Conservation (phyloP, 2,888 invertebrate genomes). For the Agelastica alni region DNA sequence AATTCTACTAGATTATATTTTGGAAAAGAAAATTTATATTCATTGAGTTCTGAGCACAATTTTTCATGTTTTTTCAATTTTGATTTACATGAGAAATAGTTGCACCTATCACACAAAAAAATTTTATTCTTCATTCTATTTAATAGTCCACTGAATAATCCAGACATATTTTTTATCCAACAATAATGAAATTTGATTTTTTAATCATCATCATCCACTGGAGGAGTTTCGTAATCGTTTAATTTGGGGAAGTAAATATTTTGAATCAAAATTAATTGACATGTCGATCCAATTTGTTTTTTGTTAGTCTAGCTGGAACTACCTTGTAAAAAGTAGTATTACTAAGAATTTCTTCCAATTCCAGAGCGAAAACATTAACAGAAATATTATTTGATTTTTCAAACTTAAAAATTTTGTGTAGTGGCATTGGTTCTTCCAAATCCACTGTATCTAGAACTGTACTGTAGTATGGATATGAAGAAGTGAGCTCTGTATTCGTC, state of each 20-base stretch:
- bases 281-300: slow-evolving; percentile 14
- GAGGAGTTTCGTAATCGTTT: slow-evolving; percentile 2
- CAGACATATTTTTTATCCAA: slow-evolving; percentile 33
- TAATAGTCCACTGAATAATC: slow-evolving; percentile 23
- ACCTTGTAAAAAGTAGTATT: slow-evolving; percentile 2
- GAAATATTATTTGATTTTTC: slow-evolving; percentile 36
- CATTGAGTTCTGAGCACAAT: slow-evolving; percentile 16
- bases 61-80: background rate
- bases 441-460: slow-evolving; percentile 31
- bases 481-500: slow-evolving; percentile 21
- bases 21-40: slow-evolving; percentile 19
- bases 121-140: slow-evolving; percentile 9
- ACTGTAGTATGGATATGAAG: slow-evolving; percentile 33
- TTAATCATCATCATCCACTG: slow-evolving; percentile 1
- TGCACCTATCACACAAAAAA: slow-evolving; percentile 31
- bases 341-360: slow-evolving; percentile 1
- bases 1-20: slow-evolving; percentile 21
- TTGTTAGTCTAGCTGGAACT: slow-evolving; percentile 7
- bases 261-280: slow-evolving; percentile 33
- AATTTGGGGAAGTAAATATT: slow-evolving; percentile 15
- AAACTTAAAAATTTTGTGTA: slow-evolving; percentile 35
- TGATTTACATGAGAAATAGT: slow-evolving; percentile 15
- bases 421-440: slow-evolving; percentile 31
- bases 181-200: slow-evolving; percentile 29
- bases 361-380: slow-evolving; percentile 33